phyloP scores from a whole-genome alignment of 2,797 vertebrate species.

The Propithecus perrieri region DNA sequence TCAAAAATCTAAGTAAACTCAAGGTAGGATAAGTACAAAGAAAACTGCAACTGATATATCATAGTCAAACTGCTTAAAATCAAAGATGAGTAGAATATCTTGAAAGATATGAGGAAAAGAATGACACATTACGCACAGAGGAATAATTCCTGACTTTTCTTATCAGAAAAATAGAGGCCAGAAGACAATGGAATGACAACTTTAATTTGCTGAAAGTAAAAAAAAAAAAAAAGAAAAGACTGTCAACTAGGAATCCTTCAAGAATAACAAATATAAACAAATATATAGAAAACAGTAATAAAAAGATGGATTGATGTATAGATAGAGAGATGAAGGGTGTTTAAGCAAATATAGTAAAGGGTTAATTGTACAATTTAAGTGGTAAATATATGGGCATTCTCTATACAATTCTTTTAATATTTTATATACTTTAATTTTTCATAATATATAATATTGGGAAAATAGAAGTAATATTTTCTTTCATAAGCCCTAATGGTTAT shows the following conservation, averaged over 20 bases:
- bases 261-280: not conserved
- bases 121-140: not conserved
- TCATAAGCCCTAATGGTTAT: not conserved
- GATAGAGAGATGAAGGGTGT: not conserved
- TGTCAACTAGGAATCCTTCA: not conserved
- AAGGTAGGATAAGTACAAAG: not conserved
- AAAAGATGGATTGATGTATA: not conserved
- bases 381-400: not conserved
- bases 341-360: not conserved
- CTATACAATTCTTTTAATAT: not conserved
- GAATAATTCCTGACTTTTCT: not conserved
- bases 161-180: not conserved
- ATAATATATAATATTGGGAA: not conserved
- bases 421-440: not conserved
- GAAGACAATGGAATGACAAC: not conserved
- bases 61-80: not conserved
- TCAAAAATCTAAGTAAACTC: not conserved
- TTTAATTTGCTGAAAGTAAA: not conserved
- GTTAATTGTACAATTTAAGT: not conserved
- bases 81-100: not conserved
- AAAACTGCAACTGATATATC: not conserved
- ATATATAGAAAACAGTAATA: not conserved
- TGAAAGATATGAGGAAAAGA: not conserved
- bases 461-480: not conserved
- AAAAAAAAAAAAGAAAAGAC: not conserved